Base-by-base conservation (phyloP, 1,140 invertebrate genomes). In the Lineus longissimus region DNA sequence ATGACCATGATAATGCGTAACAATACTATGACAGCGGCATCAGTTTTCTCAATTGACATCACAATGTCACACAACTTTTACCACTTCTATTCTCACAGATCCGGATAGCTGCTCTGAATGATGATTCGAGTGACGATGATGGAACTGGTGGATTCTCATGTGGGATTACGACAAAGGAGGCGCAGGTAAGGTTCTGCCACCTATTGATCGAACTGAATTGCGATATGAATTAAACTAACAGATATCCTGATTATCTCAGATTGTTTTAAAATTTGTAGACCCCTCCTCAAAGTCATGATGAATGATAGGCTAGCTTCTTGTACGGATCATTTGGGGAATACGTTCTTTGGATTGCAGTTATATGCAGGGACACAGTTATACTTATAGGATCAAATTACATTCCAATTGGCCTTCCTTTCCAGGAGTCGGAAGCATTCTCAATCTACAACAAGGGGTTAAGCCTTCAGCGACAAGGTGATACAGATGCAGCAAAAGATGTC, bases 361-460 rank as follows among this genome's bases (percentile, higher is more conserved):
- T 51, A 22, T 36, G n/a, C 7, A 23, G 25, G 9, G 15, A 25
- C 2, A 2, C 2, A 9, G 19, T 13, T 30, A 13, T n/a, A 22
- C 29, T 58, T 27, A 30, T 30, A 13, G 11, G 15, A 58, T 33
- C 11, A 58, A 30, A 29, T 55, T 6, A 41, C 15, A 36, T 1
- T 62, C 29, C 15, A 25, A 22, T 56, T 54, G 62, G 64, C 66
- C 66, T 15, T 59, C 67, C 36, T 75, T 68, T 72, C 2, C 63
- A 88, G 86, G 89, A 90, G 78, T 86, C 89, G 74, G 87, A 89
- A 64, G 88, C 88, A 0, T 80, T 88, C 58, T 84, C 86, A 11
- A 83, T 88, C 68, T 91, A 91, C 72, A 86, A 88, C 51, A 85
- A 85, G 78, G 88, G 87, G 9, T 78, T 90, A 22, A 82, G 86